Evolutionary conservation across 2,797 vertebrate genomes (phyloP).

Genomic region (Mus spretus): DNA sequence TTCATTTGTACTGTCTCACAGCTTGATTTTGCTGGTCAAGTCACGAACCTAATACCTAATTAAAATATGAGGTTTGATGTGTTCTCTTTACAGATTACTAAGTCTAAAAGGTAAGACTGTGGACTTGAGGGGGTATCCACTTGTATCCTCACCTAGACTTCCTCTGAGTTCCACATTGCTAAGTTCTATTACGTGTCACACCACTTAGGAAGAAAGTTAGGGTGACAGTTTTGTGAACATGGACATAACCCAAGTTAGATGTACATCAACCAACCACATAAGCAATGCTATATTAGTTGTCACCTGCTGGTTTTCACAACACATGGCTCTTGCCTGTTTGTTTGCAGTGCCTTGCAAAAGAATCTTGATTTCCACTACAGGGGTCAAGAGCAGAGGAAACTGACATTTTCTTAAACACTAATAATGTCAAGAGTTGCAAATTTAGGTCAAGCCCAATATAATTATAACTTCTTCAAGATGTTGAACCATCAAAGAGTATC

Average conservation of each 20-base stretch:
- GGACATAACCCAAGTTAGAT: conserved; percentile 82
- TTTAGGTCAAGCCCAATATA: conserved; percentile 79
- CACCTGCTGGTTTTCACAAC: conserved; percentile 78
- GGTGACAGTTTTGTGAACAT: conserved; percentile 83
- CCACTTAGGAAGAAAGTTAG: conserved; percentile 81
- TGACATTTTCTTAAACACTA: conserved; percentile 76
- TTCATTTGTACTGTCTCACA: conserved; percentile 60
- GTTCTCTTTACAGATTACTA: conserved; percentile 82
- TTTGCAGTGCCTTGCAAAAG: conserved; percentile 60
- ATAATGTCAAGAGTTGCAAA: conserved; percentile 80
- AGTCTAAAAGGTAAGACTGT: conserved; percentile 81
- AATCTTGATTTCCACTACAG: conserved; percentile 63
- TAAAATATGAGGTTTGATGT: conserved; percentile 85
- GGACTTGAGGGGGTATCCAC: conserved; percentile 77
- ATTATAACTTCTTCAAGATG: conserved; percentile 73
- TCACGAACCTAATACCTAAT: conserved; percentile 84
- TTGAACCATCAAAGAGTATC: conserved; percentile 35
- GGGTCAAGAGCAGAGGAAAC: conserved; percentile 73
- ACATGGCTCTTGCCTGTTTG: conserved; percentile 53
- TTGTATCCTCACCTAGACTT: conserved; percentile 80
- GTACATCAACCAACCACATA: conserved; percentile 84
- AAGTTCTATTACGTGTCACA: conserved; percentile 82
- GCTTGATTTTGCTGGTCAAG: conserved; percentile 69
- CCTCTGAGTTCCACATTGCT: conserved; percentile 80
- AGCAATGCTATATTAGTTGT: conserved; percentile 82